These are phyloP conservation scores for Homarus americanus DNA, from an alignment of 1,140 invertebrate species.

Conservation along the genomic window DNA sequence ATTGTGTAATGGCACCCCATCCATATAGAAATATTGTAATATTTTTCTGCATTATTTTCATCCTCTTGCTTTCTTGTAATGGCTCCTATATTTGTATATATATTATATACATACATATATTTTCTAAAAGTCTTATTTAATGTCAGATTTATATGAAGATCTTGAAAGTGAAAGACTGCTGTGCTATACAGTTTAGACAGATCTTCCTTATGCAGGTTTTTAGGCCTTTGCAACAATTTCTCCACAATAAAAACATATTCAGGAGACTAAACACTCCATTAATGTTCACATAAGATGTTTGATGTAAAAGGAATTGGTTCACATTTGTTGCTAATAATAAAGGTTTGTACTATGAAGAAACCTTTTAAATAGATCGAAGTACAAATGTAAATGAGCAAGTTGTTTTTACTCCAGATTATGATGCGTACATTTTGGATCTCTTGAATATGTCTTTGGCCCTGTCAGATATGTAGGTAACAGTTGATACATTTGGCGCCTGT, in stretches of 20 bases:
- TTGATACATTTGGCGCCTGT: neutral
- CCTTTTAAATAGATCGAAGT: neutral
- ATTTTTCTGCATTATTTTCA: neutral
- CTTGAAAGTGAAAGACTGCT: neutral
- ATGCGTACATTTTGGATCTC: neutral
- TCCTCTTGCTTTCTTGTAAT: neutral
- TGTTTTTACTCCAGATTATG: neutral
- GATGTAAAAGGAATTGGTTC: neutral
- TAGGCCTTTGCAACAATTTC: neutral
- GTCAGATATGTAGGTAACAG: neutral
- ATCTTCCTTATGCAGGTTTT: neutral
- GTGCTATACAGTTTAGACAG: neutral
- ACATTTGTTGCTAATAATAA: neutral
- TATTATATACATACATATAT: neutral
- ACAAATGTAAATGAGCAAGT: neutral
- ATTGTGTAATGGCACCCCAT: no score
- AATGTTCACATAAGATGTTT: neutral
- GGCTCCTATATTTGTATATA: neutral
- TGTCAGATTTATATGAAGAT: neutral
- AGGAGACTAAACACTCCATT: neutral
- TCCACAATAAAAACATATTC: neutral
- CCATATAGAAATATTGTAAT: neutral
- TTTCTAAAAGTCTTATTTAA: neutral
- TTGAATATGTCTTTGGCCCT: neutral
- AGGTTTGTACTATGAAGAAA: neutral